A percentile compares a stretch with the other conserved stretches of the same genome.
phyloP scores from a whole-genome alignment of 2,797 vertebrate genomes.

The Menidia menidia region DNA sequence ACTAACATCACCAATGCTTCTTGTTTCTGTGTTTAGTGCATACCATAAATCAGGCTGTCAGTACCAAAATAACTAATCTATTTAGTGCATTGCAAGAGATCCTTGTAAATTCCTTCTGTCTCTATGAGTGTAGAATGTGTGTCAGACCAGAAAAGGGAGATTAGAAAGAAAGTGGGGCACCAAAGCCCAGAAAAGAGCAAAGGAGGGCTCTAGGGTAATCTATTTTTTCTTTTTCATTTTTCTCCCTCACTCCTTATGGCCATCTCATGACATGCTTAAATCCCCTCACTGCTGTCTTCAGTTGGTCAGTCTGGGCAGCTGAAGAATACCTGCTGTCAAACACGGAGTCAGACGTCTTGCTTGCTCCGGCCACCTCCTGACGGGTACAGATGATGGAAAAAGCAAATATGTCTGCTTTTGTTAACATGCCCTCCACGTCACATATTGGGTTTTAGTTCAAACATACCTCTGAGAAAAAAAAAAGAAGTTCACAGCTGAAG shows the following conservation, averaged over 20 bases:
- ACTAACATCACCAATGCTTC: not conserved
- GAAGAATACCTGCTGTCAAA: constrained; percentile 20
- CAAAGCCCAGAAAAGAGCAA: constrained; percentile 65
- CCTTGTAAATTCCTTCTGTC: constrained; percentile 52
- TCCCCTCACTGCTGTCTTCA: constrained; percentile 25
- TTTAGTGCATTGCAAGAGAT: constrained; percentile 44
- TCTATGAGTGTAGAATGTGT: constrained; percentile 68
- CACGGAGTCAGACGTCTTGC: not conserved
- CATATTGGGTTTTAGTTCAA: not conserved
- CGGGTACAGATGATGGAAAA: not conserved
- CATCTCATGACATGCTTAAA: constrained; percentile 45
- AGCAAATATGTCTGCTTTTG: not conserved
- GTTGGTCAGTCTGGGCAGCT: constrained; percentile 24
- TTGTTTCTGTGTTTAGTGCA: constrained; percentile 2
- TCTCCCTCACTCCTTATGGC: constrained; percentile 21
- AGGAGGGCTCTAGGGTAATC: constrained; percentile 66
- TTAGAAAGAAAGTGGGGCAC: constrained; percentile 74
- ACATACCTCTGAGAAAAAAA: not conserved
- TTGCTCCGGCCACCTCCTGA: not conserved
- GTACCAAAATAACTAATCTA: constrained; percentile 21
- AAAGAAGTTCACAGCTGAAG: not conserved
- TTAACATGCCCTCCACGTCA: not conserved
- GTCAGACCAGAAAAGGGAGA: constrained; percentile 71
- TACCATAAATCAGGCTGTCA: constrained; percentile 25
- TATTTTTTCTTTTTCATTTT: constrained; percentile 36